Base-by-base conservation (phyloP, 2,888 invertebrate species). In the Ochropleura leucogaster region DNA sequence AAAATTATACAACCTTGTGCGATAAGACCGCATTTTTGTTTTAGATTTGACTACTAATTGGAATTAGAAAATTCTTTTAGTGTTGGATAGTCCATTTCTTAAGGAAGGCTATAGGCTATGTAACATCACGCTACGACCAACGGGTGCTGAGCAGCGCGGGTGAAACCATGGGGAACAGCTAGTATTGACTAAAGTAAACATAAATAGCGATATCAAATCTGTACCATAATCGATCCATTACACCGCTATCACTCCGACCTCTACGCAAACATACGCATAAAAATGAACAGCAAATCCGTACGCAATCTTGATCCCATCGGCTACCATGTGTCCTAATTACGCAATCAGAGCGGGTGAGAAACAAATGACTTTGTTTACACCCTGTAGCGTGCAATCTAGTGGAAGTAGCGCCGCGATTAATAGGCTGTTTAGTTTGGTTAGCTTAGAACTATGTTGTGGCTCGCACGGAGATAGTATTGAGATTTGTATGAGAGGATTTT, bases 311-410 rank as follows among this genome's bases (percentile, higher is more conserved):
- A 72, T 64, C 46, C 69, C 69, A 82, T 82, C 78, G 69, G 67
- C 63, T 68, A 69, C 72, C 74, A 80, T 78, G 77, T 59, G 69
- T 79, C 72, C 70, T 86, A 86, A 86, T 86, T 84, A 86, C 78
- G 68, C 75, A 72, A 86, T 80, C 88, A 81, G 76, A 16, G 68
- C 65, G 74, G 82, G 74, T 62, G 84, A 80, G 82, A 86, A 84
- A 87, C 85, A 82, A 87, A 86, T 86, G 88, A 87, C 78, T 87
- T 84, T 88, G 86, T 87, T 87, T 86, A 87, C 86, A 79, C 74
- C 60, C 46, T 68, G 68, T 64, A 73, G 66, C 84, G 82, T 65
- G 68, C 82, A 80, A 84, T 84, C 76, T 76, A 53, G 49, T 80
- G 75, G 84, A 84, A 79, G 79, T 73, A 68, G 79, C 68, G 47